phyloP scores from a whole-genome alignment of 2,888 invertebrate genomes.

The Lamellibrachia columna region DNA sequence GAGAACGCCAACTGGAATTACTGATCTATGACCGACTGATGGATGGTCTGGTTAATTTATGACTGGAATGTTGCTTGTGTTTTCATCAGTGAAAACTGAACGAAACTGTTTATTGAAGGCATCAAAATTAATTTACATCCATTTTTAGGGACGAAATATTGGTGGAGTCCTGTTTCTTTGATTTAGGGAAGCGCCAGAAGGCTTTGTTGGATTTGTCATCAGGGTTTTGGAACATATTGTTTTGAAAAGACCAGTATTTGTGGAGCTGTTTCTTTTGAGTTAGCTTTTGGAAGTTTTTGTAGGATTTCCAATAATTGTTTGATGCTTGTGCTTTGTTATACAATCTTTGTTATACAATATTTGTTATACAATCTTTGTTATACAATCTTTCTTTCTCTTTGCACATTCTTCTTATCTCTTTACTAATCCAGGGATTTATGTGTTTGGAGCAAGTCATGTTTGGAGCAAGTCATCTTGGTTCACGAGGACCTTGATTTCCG shows the following conservation, averaged over 20 bases:
- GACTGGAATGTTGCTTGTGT: not conserved
- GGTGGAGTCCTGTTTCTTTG: not conserved
- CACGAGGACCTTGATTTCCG: no score
- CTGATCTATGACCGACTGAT: not conserved
- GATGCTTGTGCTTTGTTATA: not conserved
- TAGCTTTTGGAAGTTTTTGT: not conserved
- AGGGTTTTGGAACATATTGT: not conserved
- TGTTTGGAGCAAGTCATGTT: not conserved
- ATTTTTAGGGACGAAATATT: not conserved
- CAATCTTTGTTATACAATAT: not conserved
- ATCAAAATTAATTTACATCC: no score
- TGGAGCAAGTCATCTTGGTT: no score
- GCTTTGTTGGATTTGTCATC: not conserved
- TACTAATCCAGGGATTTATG: not conserved
- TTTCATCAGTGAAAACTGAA: not conserved
- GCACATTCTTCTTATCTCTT: not conserved
- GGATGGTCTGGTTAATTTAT: not conserved
- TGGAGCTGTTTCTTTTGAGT: not conserved
- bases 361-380: not conserved
- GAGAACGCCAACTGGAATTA: not conserved
- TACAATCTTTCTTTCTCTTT: not conserved
- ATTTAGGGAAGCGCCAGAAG: not conserved
- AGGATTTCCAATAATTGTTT: not conserved
- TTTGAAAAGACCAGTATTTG: not conserved
- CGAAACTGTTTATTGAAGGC: not conserved